A percentile compares a stretch with the other conserved stretches of the same genome.
Conservation (phyloP, 2,113 vertebrate genomes). For the Muscicapa adusta region DNA sequence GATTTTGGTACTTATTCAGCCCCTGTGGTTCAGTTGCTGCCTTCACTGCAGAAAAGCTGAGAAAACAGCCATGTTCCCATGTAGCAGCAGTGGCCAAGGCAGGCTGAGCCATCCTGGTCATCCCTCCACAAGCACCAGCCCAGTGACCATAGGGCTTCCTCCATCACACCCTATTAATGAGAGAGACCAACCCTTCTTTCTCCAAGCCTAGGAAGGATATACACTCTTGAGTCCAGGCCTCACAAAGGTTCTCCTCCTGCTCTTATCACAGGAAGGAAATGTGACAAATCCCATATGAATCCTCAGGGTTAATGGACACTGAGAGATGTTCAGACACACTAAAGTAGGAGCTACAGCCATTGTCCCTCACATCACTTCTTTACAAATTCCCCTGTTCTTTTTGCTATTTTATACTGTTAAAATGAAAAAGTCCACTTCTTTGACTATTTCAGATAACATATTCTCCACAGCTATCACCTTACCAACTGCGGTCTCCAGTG, state of each 20-base stretch:
- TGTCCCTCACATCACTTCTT: background rate
- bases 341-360: background rate
- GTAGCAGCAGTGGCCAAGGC: background rate
- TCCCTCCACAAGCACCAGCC: background rate
- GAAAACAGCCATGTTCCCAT: fast-evolving
- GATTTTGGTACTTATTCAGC: background rate
- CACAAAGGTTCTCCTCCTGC: background rate
- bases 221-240: background rate
- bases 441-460: background rate
- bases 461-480: background rate
- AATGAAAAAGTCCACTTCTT: background rate
- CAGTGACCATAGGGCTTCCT: background rate
- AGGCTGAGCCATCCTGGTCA: background rate
- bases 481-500: background rate
- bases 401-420: background rate
- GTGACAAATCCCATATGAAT: background rate
- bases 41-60: background rate
- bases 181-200: background rate
- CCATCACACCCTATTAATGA: background rate
- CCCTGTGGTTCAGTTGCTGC: background rate
- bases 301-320: background rate
- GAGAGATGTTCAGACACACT: background rate
- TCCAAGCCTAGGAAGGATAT: background rate
- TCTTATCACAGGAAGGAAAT: background rate
- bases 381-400: background rate